Evolutionary conservation across 2,888 invertebrate species (phyloP).

Genomic region (Omphaloscelis lunosa): DNA sequence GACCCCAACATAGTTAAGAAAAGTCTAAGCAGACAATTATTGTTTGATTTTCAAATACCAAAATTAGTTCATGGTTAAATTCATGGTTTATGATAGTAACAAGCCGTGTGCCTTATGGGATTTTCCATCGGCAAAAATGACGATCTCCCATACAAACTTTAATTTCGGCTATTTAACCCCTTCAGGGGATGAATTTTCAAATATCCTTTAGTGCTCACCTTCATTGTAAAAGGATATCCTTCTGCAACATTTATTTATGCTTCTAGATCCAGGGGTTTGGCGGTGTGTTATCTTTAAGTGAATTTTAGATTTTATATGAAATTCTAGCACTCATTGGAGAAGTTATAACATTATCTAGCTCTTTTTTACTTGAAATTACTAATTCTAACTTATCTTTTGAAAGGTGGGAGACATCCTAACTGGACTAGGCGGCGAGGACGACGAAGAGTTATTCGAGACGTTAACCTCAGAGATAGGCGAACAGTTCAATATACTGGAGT

Average conservation of each 20-base stretch:
- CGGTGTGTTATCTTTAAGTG: too few relatives aligned
- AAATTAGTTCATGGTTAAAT: not conserved
- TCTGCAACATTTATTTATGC: not conserved
- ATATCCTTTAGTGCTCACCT: not conserved
- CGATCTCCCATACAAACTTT: not conserved
- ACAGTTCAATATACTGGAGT: constrained; percentile 98
- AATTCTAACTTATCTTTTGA: not conserved
- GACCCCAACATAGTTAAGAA: too few relatives aligned
- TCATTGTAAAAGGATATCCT: not conserved
- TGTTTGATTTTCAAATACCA: not conserved
- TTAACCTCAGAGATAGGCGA: constrained; percentile 96
- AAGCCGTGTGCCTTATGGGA: not conserved
- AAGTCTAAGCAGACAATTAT: not conserved
- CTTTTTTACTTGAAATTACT: not conserved
- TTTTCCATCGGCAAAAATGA: not conserved
- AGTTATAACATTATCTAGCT: not conserved
- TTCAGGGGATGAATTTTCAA: not conserved
- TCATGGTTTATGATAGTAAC: not conserved
- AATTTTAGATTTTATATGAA: not conserved
- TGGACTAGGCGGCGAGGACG: constrained; percentile 96
- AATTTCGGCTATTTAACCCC: not conserved
- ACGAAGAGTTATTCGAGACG: constrained; percentile 94
- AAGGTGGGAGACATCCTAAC: constrained; percentile 95
- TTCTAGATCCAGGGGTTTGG: not conserved
- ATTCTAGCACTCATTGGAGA: not conserved